Evolutionary conservation across 2,113 vertebrate genomes (phyloP).

Genomic region (Pygoscelis antarcticus): DNA sequence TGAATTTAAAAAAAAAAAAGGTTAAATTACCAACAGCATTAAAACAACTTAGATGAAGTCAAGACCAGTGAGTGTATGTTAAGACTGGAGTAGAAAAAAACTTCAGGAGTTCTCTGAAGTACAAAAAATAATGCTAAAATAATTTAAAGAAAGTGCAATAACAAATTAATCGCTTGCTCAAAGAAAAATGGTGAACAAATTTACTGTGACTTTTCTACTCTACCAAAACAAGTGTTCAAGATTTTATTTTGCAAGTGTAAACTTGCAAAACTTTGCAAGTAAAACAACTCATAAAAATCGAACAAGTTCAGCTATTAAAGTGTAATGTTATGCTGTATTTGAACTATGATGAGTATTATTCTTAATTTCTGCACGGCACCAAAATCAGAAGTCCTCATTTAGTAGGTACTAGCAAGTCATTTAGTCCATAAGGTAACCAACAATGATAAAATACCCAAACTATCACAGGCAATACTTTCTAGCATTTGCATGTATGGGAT

Average conservation of each 20-base stretch:
- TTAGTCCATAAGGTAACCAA: not conserved
- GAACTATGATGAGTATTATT: not conserved
- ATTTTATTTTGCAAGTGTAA: not conserved
- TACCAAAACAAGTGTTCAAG: not conserved
- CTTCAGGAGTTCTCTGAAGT: not conserved
- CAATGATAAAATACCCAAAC: not conserved
- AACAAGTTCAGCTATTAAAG: not conserved
- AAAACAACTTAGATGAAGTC: not conserved
- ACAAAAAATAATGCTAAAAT: not conserved
- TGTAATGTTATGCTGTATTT: not conserved
- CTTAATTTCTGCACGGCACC: not conserved
- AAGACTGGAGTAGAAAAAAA: not conserved
- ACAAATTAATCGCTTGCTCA: not conserved
- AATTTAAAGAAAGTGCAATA: not conserved
- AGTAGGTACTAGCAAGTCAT: not conserved
- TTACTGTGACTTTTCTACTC: not conserved
- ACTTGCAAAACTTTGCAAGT: too few relatives aligned
- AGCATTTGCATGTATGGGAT: not conserved
- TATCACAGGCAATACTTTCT: too few relatives aligned
- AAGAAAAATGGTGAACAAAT: not conserved
- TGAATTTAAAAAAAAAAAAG: not conserved
- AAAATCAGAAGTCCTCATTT: not conserved
- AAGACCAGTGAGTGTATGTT: not conserved
- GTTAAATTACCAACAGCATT: not conserved
- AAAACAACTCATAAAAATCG: not conserved